A percentile compares a stretch with the other conserved stretches of the same genome.
Conservation (phyloP, 2,888 invertebrate species). For the Crossocerus cetratus region DNA sequence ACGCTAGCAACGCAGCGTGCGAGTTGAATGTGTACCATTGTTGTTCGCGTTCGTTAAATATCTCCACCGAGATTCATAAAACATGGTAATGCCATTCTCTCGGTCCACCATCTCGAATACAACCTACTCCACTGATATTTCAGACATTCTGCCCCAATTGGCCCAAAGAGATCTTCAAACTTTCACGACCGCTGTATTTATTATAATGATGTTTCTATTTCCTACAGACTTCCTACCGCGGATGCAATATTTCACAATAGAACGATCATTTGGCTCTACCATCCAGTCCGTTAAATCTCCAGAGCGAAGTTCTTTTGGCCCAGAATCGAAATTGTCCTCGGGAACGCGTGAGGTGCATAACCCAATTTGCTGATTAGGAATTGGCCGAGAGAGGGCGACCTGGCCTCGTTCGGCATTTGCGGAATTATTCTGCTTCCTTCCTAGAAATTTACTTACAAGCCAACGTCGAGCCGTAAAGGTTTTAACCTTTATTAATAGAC, state of each 20-base stretch:
- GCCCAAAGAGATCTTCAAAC: too few relatives aligned
- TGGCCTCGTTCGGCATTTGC: constrained; percentile 30
- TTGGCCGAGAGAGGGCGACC: constrained; percentile 32
- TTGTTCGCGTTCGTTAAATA: background rate
- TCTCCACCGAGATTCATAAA: background rate
- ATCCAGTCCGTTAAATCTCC: too few relatives aligned
- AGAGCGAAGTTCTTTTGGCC: background rate
- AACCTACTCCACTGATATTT: too few relatives aligned
- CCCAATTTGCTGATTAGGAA: constrained; percentile 32
- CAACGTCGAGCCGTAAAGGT: background rate
- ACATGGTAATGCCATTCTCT: background rate
- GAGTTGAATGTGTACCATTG: background rate
- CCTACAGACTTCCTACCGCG: too few relatives aligned
- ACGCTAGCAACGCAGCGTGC: background rate
- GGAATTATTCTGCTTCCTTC: background rate
- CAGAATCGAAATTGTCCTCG: constrained; percentile 26
- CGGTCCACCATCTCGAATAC: background rate
- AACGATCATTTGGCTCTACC: too few relatives aligned
- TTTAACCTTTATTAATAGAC: background rate
- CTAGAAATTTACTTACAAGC: background rate
- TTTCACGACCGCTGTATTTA: too few relatives aligned
- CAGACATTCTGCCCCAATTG: too few relatives aligned
- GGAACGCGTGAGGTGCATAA: constrained; percentile 21
- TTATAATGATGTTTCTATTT: too few relatives aligned
- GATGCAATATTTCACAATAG: too few relatives aligned